A percentile compares a stretch with the other conserved stretches of the same genome.
Conservation (phyloP, 2,797 vertebrate species). For the Ctenosaura bakeri region DNA sequence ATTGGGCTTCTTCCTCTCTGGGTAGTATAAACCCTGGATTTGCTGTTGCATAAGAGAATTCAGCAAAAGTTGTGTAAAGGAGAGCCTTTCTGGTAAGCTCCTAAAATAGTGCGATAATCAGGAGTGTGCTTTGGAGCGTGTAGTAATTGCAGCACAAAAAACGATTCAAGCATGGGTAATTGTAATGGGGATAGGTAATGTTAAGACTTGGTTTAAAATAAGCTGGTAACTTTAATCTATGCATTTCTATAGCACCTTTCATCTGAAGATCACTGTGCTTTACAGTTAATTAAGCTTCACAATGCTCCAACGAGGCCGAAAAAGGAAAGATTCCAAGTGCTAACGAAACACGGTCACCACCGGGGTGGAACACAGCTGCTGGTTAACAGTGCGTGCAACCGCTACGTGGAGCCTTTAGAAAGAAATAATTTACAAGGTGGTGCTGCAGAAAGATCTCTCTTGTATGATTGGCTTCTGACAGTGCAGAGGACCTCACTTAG, state of each 20-base stretch:
- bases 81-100: slow-evolving; percentile 3
- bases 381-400: neutral
- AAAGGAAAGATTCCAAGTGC: accelerated
- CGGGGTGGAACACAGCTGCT: neutral
- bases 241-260: neutral
- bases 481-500: accelerated
- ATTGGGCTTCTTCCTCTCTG: accelerated
- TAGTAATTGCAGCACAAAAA: neutral
- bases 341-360: accelerated
- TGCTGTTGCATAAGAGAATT: neutral
- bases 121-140: neutral
- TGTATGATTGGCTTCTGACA: neutral
- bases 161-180: accelerated
- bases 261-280: neutral
- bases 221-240: neutral
- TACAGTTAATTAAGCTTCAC: neutral
- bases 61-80: neutral
- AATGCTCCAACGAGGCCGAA: neutral
- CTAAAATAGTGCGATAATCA: neutral
- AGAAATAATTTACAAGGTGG: neutral
- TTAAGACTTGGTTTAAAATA: accelerated
- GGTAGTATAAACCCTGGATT: accelerated
- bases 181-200: accelerated
- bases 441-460: neutral
- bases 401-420: accelerated